These are phyloP conservation scores for Drosophila burlai DNA, from an alignment of 1,140 invertebrate genomes.

Conservation along the genomic window DNA sequence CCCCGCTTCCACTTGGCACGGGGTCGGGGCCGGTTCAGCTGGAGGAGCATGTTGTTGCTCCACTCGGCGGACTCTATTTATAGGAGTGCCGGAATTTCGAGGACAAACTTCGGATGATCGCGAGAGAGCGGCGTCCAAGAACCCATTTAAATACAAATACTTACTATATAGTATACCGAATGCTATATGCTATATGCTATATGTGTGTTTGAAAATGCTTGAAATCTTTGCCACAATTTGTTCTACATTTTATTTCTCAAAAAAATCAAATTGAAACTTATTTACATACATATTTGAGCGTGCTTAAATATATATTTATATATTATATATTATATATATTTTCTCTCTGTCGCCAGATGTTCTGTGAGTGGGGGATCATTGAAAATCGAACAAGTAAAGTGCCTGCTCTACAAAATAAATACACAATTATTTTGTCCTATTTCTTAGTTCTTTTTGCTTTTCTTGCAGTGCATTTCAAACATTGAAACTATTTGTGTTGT, in stretches of 20 bases:
- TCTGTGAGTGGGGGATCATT: slow-evolving; percentile 26
- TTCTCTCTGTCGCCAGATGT: slow-evolving; percentile 47
- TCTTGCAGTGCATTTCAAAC: slow-evolving; percentile 19
- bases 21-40: slow-evolving; percentile 10
- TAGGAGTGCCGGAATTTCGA: slow-evolving; percentile 15
- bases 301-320: slow-evolving; percentile 45
- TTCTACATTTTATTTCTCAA: slow-evolving; percentile 73
- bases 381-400: slow-evolving; percentile 32
- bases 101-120: slow-evolving; percentile 8
- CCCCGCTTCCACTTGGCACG: slow-evolving; percentile 21
- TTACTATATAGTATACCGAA: not conserved
- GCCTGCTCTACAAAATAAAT: slow-evolving; percentile 39
- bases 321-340: slow-evolving; percentile 29
- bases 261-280: slow-evolving; percentile 73
- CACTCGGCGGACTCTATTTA: slow-evolving; percentile 16
- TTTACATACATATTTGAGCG: slow-evolving; percentile 69
- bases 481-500: slow-evolving; percentile 36
- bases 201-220: slow-evolving; percentile 13
- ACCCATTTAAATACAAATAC: not conserved
- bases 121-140: not conserved
- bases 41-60: slow-evolving; percentile 19
- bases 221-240: slow-evolving; percentile 48
- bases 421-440: slow-evolving; percentile 13
- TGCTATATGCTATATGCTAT: not conserved
- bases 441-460: not conserved